These are phyloP conservation scores for Mallotus villosus DNA, from an alignment of 2,797 vertebrate genomes.

Conservation along the genomic window DNA sequence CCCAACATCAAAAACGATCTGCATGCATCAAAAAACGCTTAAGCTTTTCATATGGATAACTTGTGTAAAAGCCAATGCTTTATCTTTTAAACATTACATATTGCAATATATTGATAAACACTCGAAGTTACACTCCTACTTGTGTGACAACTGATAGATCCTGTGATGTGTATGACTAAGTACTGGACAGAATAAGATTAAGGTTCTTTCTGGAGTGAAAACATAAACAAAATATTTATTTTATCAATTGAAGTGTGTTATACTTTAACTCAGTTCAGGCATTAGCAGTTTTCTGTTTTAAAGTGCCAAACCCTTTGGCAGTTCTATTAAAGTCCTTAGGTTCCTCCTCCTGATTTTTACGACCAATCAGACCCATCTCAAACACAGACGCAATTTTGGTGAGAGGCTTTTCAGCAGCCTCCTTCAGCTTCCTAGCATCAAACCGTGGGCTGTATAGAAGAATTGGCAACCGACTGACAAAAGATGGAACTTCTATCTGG, in stretches of 20 bases:
- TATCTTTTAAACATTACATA: neutral
- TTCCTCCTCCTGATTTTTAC: constrained; percentile 70
- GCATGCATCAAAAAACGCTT: constrained; percentile 1
- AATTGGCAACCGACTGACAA: constrained; percentile 80
- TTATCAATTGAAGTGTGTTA: neutral
- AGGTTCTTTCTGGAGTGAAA: neutral
- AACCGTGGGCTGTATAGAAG: constrained; percentile 87
- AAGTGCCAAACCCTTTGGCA: constrained; percentile 80
- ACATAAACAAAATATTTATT: neutral
- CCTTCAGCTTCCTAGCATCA: constrained; percentile 89
- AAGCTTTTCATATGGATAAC: neutral
- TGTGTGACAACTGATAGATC: neutral
- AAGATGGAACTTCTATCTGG: constrained; percentile 57
- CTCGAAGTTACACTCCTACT: neutral
- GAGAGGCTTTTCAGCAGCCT: constrained; percentile 81
- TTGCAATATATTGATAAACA: neutral
- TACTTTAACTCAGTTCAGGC: constrained; percentile 22
- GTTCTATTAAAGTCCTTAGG: constrained; percentile 86
- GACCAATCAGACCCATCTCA: constrained; percentile 72
- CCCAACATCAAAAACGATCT: constrained; percentile 30
- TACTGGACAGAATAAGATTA: neutral
- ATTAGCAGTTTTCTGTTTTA: constrained; percentile 29
- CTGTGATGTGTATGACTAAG: neutral
- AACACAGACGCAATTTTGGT: constrained; percentile 71
- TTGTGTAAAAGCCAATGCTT: neutral